phyloP scores from a whole-genome alignment of 2,113 vertebrate species.

The Noturus placidus region DNA sequence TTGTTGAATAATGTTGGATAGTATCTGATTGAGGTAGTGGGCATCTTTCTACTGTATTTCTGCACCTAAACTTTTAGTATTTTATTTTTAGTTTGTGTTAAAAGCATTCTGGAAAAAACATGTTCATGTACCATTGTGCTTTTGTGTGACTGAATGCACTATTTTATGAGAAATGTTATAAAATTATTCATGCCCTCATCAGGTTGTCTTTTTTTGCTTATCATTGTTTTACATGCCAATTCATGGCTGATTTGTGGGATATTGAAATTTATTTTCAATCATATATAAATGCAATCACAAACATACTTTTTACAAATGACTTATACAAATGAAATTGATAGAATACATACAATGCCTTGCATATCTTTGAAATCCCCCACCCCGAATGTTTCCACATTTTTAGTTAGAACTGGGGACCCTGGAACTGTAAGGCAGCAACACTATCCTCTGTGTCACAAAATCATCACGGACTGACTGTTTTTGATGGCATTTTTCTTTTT shows the following conservation, averaged over 20 bases:
- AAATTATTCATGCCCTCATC: slow-evolving; percentile 62
- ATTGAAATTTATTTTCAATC: background rate
- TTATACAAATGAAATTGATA: background rate
- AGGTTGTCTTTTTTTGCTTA: background rate
- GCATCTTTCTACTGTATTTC: slow-evolving; percentile 49
- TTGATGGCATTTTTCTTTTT: background rate
- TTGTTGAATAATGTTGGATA: slow-evolving; percentile 30
- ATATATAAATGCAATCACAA: background rate
- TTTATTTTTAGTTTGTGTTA: slow-evolving; percentile 48
- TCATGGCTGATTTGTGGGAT: background rate
- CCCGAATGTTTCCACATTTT: background rate
- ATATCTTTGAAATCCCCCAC: background rate
- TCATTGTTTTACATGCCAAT: background rate
- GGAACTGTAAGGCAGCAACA: background rate
- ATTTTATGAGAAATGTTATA: slow-evolving; percentile 71
- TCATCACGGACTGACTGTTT: background rate
- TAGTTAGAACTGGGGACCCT: background rate
- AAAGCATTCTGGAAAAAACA: slow-evolving; percentile 52
- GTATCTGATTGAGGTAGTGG: slow-evolving; percentile 15
- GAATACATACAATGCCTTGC: background rate
- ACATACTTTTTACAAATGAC: background rate
- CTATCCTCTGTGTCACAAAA: background rate
- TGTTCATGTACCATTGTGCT: slow-evolving; percentile 4
- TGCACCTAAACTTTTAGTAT: slow-evolving; percentile 48
- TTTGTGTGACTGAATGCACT: slow-evolving; percentile 63